Conservation (phyloP, 2,888 invertebrate genomes). For the Anoncus sp. region DNA sequence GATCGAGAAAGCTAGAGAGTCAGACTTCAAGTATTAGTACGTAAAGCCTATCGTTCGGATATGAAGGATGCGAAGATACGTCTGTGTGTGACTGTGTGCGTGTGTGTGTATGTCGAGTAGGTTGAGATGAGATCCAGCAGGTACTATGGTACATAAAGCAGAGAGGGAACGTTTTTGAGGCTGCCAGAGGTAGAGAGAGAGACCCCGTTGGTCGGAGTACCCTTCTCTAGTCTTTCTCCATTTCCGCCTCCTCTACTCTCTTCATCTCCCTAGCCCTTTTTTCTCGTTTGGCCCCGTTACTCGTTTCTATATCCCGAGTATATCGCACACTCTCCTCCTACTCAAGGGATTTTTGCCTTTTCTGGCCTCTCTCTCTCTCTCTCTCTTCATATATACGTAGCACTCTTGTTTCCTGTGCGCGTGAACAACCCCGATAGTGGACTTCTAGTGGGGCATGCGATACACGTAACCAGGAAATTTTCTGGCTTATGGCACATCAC, state of each 20-base stretch:
- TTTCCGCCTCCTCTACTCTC: conserved; percentile 51
- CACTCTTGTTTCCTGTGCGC: conserved; percentile 67
- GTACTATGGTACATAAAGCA: too few relatives aligned
- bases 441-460: conserved; percentile 36
- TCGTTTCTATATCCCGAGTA: conserved; percentile 28
- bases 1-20: conserved; percentile 14
- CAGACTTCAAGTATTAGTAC: conserved; percentile 17
- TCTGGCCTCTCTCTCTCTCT: conserved; percentile 17
- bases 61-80: conserved; percentile 3
- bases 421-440: conserved; percentile 57
- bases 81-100: neutral
- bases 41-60: conserved; percentile 14
- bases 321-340: conserved; percentile 24
- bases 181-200: too few relatives aligned
- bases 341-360: neutral
- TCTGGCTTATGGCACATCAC: conserved; percentile 34
- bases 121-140: conserved; percentile 51
- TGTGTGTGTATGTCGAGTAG: conserved; percentile 9
- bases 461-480: conserved; percentile 18
- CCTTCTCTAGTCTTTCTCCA: conserved; percentile 55
- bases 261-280: too few relatives aligned
- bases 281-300: conserved; percentile 61
- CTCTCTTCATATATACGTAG: conserved; percentile 55
- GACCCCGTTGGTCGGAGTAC: conserved; percentile 48
- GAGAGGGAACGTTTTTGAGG: conserved; percentile 43